These are phyloP conservation scores for Macaria liturata DNA, from an alignment of 2,888 invertebrate species.

Conservation along the genomic window DNA sequence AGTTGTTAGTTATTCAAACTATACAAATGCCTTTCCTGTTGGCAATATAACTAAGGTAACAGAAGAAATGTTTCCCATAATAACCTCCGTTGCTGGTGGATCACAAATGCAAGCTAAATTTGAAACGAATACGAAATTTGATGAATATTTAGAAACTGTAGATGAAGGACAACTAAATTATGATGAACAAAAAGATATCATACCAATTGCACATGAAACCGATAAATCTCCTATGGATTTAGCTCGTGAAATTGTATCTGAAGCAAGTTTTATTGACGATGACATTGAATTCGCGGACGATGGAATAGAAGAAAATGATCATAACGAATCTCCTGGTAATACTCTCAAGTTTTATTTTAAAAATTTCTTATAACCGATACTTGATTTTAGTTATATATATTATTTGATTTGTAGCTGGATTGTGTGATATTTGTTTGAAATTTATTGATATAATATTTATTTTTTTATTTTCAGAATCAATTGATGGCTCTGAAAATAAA, in stretches of 20 bases:
- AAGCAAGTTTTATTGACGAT: slow-evolving; percentile 53
- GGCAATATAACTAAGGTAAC: no score
- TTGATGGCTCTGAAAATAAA: background rate
- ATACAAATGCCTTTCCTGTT: no score
- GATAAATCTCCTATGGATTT: background rate
- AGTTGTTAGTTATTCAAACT: no score
- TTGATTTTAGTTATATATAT: no score
- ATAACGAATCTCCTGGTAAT: slow-evolving; percentile 14
- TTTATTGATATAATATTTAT: background rate
- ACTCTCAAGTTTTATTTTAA: background rate
- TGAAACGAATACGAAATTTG: slow-evolving; percentile 2
- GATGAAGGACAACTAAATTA: background rate
- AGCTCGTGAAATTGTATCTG: slow-evolving; percentile 22
- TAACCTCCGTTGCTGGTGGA: slow-evolving; percentile 1
- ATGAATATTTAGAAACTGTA: background rate
- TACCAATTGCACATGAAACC: background rate
- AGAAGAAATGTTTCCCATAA: background rate
- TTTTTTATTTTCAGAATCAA: slow-evolving; percentile 15
- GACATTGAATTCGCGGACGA: slow-evolving; percentile 42
- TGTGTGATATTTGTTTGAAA: no score
- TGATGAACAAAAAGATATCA: slow-evolving; percentile 7
- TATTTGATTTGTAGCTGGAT: no score
- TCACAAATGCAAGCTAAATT: slow-evolving; percentile 7
- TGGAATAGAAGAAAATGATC: slow-evolving; percentile 34
- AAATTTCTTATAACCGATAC: no score